These are phyloP conservation scores for Temnothorax curvispinosus DNA, from an alignment of 1,140 invertebrate species.

Conservation along the genomic window DNA sequence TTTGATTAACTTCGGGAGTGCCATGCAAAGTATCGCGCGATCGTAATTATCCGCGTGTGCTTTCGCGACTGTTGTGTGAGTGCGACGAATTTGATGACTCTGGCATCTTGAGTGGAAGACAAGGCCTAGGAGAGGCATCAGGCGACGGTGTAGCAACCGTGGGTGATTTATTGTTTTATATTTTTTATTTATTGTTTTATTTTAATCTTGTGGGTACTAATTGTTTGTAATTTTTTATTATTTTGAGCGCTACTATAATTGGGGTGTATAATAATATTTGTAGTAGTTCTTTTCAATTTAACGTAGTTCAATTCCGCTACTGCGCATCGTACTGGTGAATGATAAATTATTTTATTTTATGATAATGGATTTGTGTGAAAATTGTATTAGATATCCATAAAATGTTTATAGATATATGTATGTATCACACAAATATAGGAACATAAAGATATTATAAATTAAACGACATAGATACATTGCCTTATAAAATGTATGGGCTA, in stretches of 20 bases:
- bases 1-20: conserved; percentile 11
- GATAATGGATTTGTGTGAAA: too few species aligned
- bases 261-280: background rate
- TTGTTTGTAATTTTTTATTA: conserved; percentile 1
- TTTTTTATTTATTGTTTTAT: background rate
- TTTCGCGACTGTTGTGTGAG: background rate
- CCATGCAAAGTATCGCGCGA: background rate
- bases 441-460: too few species aligned
- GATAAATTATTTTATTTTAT: too few species aligned
- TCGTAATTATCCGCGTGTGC: background rate
- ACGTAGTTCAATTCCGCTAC: too few species aligned
- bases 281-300: too few species aligned
- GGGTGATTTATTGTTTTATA: background rate
- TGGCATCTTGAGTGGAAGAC: background rate
- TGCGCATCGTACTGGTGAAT: too few species aligned
- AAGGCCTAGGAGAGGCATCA: background rate
- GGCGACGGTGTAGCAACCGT: background rate
- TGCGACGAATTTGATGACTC: conserved; percentile 7
- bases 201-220: background rate
- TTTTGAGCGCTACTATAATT: background rate
- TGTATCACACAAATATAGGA: too few species aligned
- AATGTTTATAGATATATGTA: too few species aligned
- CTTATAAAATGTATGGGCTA: too few species aligned
- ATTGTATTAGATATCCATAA: too few species aligned
- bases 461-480: too few species aligned